phyloP scores from a whole-genome alignment of 2,797 vertebrate genomes.

The Phataginus tricuspis region DNA sequence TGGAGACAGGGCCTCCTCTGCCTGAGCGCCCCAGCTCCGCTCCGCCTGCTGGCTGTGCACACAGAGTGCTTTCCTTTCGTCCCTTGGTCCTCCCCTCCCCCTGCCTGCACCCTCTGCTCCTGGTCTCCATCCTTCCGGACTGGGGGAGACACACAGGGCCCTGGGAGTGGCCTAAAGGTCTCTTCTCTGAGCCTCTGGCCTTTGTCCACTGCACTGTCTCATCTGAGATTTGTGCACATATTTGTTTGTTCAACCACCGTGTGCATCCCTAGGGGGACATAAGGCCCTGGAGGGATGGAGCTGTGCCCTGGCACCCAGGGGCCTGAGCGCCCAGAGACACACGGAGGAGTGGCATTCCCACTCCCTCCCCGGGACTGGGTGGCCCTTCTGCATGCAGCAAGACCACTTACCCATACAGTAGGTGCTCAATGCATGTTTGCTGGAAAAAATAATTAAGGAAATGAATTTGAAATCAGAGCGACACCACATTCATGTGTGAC shows the following conservation, averaged over 20 bases:
- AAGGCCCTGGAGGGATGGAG: background rate
- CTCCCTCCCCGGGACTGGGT: fast-evolving
- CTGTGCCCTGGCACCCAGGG: fast-evolving
- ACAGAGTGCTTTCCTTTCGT: fast-evolving
- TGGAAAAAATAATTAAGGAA: too few species aligned
- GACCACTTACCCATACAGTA: fast-evolving
- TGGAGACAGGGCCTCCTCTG: background rate
- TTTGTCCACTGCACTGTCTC: background rate
- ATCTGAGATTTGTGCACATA: background rate
- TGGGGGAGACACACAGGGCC: background rate
- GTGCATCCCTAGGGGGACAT: fast-evolving
- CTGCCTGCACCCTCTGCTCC: background rate
- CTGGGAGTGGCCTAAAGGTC: fast-evolving
- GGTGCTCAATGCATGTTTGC: background rate
- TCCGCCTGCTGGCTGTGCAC: background rate
- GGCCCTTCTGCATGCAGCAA: fast-evolving
- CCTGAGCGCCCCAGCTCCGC: fast-evolving
- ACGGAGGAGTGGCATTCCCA: fast-evolving
- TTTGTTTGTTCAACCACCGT: fast-evolving
- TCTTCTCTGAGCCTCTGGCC: fast-evolving
- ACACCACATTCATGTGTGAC: background rate
- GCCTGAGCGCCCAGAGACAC: fast-evolving
- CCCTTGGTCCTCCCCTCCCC: background rate
- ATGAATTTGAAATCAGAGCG: fast-evolving
- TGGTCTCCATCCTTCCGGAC: background rate